phyloP scores from a whole-genome alignment of 2,797 vertebrate genomes.

The Pseudocheirus occidentalis region DNA sequence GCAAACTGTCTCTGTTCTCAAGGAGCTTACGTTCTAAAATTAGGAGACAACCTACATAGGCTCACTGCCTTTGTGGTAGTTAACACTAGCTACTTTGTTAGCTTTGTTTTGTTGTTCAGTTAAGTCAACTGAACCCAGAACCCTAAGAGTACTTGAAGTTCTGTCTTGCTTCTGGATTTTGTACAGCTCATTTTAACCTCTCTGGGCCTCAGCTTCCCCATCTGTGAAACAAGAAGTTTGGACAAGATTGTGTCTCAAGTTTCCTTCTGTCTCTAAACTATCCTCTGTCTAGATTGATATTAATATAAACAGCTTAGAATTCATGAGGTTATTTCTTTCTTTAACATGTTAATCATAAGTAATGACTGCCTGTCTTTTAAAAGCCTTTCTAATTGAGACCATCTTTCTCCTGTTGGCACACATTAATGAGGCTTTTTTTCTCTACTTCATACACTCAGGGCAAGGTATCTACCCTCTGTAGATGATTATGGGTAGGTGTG shows the following conservation, averaged over 20 bases:
- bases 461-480: not conserved
- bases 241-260: not conserved
- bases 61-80: not conserved
- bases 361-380: not conserved
- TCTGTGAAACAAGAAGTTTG: not conserved
- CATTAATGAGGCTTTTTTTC: conserved; percentile 21
- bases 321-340: not conserved
- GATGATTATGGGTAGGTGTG: not conserved
- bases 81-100: no score
- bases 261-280: not conserved
- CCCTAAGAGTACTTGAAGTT: not conserved
- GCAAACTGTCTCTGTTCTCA: not conserved
- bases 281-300: not conserved
- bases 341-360: not conserved
- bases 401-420: conserved; percentile 14
- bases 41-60: not conserved
- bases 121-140: not conserved
- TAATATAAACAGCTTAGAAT: not conserved
- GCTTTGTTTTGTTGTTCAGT: no score
- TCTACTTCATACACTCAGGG: not conserved
- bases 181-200: not conserved
- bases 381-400: not conserved
- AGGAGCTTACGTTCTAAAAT: not conserved
- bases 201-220: not conserved
- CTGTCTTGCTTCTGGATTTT: not conserved